Evolutionary conservation across 2,113 vertebrate genomes (phyloP).

Genomic region (Oryzias melastigma): DNA sequence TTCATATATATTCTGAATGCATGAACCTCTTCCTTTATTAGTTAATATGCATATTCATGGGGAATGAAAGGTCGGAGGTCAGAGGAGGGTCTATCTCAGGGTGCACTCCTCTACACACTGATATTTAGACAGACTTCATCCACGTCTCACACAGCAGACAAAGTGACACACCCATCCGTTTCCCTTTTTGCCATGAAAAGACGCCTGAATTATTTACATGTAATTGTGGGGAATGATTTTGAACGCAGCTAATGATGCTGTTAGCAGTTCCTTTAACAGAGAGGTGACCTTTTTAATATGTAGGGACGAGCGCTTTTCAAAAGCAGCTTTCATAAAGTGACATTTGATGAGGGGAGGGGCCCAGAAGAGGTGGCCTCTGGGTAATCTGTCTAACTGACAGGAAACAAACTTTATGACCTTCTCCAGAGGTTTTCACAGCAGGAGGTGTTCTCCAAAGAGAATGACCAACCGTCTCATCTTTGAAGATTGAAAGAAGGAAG

Average conservation of each 20-base stretch:
- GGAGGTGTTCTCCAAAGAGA: neutral
- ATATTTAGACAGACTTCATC: constrained; percentile 3
- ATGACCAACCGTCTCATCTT: neutral
- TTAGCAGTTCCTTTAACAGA: constrained; percentile 22
- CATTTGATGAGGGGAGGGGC: constrained; percentile 62
- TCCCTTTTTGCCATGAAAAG: constrained; percentile 19
- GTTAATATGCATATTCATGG: too few species aligned
- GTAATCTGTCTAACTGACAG: constrained; percentile 59
- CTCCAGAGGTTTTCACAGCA: constrained; percentile 22
- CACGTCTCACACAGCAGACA: constrained; percentile 15
- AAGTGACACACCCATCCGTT: neutral
- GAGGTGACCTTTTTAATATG: constrained; percentile 51
- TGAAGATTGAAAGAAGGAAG: neutral
- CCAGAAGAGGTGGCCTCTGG: constrained; percentile 36
- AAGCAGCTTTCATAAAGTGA: constrained; percentile 29
- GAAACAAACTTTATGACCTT: constrained; percentile 52
- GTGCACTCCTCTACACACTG: neutral
- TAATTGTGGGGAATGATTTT: constrained; percentile 7
- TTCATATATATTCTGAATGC: too few species aligned
- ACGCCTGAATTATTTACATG: constrained; percentile 50
- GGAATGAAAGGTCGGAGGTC: too few species aligned
- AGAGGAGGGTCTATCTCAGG: too few species aligned
- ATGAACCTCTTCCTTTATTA: too few species aligned
- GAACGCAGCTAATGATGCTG: constrained; percentile 31
- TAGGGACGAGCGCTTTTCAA: constrained; percentile 20